A percentile compares a stretch with the other conserved stretches of the same genome.
Conservation (phyloP, 2,888 invertebrate genomes). For the Cosmia pyralina region DNA sequence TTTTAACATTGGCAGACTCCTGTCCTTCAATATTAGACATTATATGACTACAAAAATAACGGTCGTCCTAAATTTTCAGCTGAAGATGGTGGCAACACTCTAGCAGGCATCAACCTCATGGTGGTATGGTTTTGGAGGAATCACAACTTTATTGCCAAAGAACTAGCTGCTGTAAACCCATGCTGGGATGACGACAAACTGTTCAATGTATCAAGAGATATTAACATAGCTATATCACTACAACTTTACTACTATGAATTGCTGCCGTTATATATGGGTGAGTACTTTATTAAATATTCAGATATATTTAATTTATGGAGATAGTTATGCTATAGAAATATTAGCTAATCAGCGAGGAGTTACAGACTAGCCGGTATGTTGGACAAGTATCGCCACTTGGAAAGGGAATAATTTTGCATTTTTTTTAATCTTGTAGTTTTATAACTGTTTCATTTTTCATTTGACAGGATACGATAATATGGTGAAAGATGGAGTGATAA, state of each 20-base stretch:
- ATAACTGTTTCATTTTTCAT: neutral
- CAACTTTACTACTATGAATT: slow-evolving; percentile 75
- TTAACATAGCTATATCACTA: slow-evolving; percentile 72
- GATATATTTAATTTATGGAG: too few species aligned
- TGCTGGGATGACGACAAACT: slow-evolving; percentile 77
- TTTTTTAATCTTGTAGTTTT: neutral
- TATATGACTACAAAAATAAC: neutral
- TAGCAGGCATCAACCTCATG: slow-evolving; percentile 71
- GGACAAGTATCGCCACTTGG: neutral
- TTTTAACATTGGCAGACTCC: too few species aligned
- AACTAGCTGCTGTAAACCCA: slow-evolving; percentile 71
- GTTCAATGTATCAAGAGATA: slow-evolving; percentile 73
- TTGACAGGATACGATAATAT: slow-evolving; percentile 71
- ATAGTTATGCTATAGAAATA: neutral
- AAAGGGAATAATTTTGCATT: neutral
- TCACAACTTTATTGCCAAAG: slow-evolving; percentile 73
- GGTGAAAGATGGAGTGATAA: slow-evolving; percentile 69
- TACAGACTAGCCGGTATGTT: neutral
- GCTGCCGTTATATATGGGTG: slow-evolving; percentile 72
- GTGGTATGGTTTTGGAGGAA: slow-evolving; percentile 74
- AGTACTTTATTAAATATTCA: slow-evolving; percentile 22
- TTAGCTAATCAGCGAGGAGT: neutral
- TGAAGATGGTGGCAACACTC: slow-evolving; percentile 69
- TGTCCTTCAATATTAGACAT: too few species aligned
- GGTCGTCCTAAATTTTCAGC: slow-evolving; percentile 59